These are phyloP conservation scores for Melieria crassipennis DNA, from an alignment of 2,888 invertebrate species.

Conservation along the genomic window DNA sequence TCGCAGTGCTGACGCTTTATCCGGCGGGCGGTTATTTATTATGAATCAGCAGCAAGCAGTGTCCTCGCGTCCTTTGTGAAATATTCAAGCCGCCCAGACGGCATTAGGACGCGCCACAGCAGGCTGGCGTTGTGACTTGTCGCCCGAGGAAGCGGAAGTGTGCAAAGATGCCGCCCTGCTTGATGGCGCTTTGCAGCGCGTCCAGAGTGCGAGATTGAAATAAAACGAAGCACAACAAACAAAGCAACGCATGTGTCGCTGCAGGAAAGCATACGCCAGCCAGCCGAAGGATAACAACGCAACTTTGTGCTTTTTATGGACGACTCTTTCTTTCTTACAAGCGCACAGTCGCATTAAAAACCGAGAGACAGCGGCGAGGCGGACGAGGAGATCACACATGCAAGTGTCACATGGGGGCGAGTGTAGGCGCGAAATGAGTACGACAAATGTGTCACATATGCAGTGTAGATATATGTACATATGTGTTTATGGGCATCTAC, in stretches of 20 bases:
- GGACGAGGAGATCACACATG: too few relatives aligned
- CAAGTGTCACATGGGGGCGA: too few relatives aligned
- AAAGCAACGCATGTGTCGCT: background rate
- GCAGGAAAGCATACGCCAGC: constrained; percentile 19
- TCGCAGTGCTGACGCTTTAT: background rate
- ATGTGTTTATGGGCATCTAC: background rate
- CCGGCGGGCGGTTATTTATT: constrained; percentile 1
- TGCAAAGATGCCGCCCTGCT: constrained; percentile 6
- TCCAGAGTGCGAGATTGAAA: background rate
- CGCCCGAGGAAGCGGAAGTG: constrained; percentile 18
- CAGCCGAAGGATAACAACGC: constrained; percentile 58
- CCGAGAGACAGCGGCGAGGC: too few relatives aligned
- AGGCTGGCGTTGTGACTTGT: background rate
- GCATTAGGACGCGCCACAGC: background rate
- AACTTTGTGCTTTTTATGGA: constrained; percentile 40
- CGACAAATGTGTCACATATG: too few relatives aligned
- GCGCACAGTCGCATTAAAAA: too few relatives aligned
- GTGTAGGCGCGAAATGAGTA: too few relatives aligned
- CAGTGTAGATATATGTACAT: too few relatives aligned
- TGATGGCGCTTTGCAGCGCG: background rate
- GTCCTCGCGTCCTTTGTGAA: background rate
- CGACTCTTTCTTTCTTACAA: too few relatives aligned
- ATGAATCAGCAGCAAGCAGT: constrained; percentile 1
- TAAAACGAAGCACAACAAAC: background rate
- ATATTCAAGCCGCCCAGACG: background rate